Conservation (phyloP, 92 coral and sea anemone genomes). For the Diadumene lineata region DNA sequence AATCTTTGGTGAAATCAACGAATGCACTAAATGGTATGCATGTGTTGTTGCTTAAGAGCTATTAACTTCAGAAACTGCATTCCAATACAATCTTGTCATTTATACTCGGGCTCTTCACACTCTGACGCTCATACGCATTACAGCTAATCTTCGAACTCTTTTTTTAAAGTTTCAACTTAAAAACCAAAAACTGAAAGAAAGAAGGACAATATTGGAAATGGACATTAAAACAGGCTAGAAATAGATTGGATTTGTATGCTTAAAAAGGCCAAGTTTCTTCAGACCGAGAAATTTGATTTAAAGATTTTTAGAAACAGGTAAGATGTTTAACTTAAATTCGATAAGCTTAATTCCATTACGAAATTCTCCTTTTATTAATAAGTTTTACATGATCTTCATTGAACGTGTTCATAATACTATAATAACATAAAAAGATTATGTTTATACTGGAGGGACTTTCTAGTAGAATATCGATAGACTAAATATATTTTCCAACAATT, state of each 20-base stretch:
- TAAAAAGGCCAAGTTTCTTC: not conserved
- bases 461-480: no score
- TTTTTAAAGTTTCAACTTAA: not conserved
- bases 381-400: no score
- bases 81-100: constrained; percentile 29
- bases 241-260: not conserved
- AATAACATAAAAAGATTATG: no score
- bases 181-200: not conserved
- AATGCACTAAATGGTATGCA: not conserved
- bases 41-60: no score
- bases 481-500: no score
- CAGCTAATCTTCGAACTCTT: not conserved
- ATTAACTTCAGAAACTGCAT: not conserved
- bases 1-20: not conserved
- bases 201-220: not conserved
- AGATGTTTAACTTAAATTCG: not conserved
- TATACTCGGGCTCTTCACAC: not conserved
- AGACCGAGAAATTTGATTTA: not conserved
- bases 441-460: no score
- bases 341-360: not conserved
- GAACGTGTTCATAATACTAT: no score
- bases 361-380: not conserved
- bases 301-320: not conserved
- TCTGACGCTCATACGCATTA: not conserved
- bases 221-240: not conserved